phyloP scores from a whole-genome alignment of 2,113 vertebrate genomes.

The Riparia riparia region DNA sequence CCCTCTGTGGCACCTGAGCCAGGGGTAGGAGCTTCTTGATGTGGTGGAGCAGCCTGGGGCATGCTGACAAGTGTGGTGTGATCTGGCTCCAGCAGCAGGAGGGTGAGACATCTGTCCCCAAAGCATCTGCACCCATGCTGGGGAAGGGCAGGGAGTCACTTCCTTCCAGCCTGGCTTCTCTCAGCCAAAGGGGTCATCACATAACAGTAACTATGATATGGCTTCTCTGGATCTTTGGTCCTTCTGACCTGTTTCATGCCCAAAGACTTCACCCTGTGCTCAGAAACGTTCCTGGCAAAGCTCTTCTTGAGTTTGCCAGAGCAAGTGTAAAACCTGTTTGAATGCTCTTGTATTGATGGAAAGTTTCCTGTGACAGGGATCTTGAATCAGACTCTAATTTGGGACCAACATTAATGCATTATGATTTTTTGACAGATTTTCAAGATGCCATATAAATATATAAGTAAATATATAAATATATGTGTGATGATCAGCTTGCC shows the following conservation, averaged over 20 bases:
- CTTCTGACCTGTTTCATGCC: neutral
- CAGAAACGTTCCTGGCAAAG: neutral
- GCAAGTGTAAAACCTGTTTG: neutral
- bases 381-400: neutral
- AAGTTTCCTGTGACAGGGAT: neutral
- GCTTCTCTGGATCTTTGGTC: neutral
- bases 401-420: neutral
- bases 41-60: neutral
- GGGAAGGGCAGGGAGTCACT: neutral
- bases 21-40: neutral
- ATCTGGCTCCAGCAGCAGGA: neutral
- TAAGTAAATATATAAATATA: neutral
- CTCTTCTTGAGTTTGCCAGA: neutral
- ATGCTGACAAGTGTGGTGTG: neutral
- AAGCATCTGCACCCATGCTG: rapidly evolving
- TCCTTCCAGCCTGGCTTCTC: neutral
- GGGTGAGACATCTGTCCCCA: neutral
- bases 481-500: neutral
- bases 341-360: neutral
- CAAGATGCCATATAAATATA: neutral
- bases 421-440: neutral
- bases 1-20: neutral
- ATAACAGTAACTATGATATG: neutral
- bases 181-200: neutral
- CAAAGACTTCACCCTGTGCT: neutral